Percentiles rank a stretch among this genome's conserved stretches.
phyloP scores from a whole-genome alignment of 2,888 invertebrate genomes.

The Tethea ocularis region DNA sequence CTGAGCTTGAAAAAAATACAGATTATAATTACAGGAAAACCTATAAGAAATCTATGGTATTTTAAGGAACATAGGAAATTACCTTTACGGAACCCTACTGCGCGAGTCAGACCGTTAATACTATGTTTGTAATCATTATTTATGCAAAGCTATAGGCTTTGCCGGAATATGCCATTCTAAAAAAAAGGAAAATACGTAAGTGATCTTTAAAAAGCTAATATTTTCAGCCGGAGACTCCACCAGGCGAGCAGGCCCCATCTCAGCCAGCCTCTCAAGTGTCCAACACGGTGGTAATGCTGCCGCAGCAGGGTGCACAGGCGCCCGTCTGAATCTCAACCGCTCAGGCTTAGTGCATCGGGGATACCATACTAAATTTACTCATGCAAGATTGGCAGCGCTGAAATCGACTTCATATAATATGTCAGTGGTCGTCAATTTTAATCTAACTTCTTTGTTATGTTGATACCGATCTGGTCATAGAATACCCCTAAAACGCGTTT shows the following conservation, averaged over 20 bases:
- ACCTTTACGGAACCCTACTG: too few relatives aligned
- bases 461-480: too few relatives aligned
- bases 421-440: not conserved
- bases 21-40: too few relatives aligned
- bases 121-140: too few relatives aligned
- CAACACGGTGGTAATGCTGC: slow-evolving; percentile 66
- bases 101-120: too few relatives aligned
- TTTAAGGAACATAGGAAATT: too few relatives aligned
- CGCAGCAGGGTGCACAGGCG: slow-evolving; percentile 57
- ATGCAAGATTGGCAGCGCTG: not conserved
- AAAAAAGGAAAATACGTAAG: too few relatives aligned
- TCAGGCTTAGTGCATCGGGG: slow-evolving; percentile 30
- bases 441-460: not conserved
- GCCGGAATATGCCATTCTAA: too few relatives aligned
- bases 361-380: slow-evolving; percentile 18
- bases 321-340: slow-evolving; percentile 64
- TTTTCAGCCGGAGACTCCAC: slow-evolving; percentile 38
- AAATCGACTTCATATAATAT: not conserved
- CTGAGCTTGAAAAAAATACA: too few relatives aligned
- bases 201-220: not conserved
- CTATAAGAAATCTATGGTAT: too few relatives aligned
- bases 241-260: slow-evolving; percentile 25
- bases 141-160: too few relatives aligned
- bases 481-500: too few relatives aligned
- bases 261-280: slow-evolving; percentile 14